Base-by-base conservation (phyloP, 1,140 invertebrate species). In the Zaprionus africanus region DNA sequence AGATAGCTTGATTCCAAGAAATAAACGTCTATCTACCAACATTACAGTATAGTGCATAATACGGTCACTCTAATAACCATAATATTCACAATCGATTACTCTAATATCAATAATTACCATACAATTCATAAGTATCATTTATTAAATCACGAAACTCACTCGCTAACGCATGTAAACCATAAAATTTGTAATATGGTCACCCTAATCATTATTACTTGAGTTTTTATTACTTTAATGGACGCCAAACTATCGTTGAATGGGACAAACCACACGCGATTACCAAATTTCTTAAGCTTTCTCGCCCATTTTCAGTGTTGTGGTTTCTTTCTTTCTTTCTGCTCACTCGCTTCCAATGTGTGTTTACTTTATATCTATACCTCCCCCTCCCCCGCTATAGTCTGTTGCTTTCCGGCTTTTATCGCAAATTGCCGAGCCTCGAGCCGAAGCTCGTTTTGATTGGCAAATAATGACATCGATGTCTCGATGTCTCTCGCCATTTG, bases 381-480 rank as follows among this genome's bases (percentile, higher is more conserved):
- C 19, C 41, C n/a, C 38, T 6, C 5, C 15, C 15, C 6, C 0
- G 49, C 13, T 57, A 26, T n/a, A n/a, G n/a, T 46, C 56, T 36
- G 31, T 64, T 64, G 49, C 61, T 58, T 67, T 62, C 68, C 59
- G 62, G 62, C 70, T 67, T 67, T 81, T 78, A 78, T 78, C 53
- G 62, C 76, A 68, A 81, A 66, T 78, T 62, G 66, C 62, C 28
- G 31, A 65, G 54, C 49, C 69, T 26, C 54, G 46, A 43, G 41
- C 60, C 22, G 26, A 15, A 12, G 4, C 34, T 46, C 61, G 65
- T 68, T 61, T 78, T 85, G 82, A 85, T 85, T 81, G 82, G 75
- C 59, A 79, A 85, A 78, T 69, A 85, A 85, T 85, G 81, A 81
- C 82, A 80, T 83, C 71, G 81, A 58, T 64, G 49, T 76, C 67